A percentile compares a stretch with the other conserved stretches of the same genome.
phyloP scores from a whole-genome alignment of 2,888 invertebrate genomes.

The Trichogramma evanescens region DNA sequence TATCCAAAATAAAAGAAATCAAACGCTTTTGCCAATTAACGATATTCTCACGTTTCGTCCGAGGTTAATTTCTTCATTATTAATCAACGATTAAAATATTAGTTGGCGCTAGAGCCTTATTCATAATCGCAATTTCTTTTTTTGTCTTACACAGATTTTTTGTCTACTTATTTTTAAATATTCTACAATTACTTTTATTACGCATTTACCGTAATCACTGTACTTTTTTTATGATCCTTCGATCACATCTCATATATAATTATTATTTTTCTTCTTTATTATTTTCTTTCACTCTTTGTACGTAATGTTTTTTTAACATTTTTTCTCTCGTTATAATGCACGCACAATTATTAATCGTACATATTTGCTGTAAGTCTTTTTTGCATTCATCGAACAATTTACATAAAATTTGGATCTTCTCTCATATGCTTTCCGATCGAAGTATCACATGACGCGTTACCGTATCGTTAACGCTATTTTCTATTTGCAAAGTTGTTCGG shows the following conservation, averaged over 20 bases:
- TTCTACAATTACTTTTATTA: conserved; percentile 20
- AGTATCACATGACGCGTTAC: conserved; percentile 19
- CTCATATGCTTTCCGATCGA: conserved; percentile 6
- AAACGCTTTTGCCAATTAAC: background rate
- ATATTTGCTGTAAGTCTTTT: conserved; percentile 21
- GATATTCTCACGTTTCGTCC: conserved; percentile 25
- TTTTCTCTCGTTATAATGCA: conserved; percentile 15
- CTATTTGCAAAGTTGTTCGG: background rate
- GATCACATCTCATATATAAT: conserved; percentile 17
- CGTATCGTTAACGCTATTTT: conserved; percentile 1
- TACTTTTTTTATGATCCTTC: conserved; percentile 17
- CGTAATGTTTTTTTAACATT: conserved; percentile 19
- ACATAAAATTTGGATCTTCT: conserved; percentile 6
- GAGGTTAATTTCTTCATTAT: conserved; percentile 19
- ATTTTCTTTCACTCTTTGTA: conserved; percentile 26
- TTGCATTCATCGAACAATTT: conserved; percentile 16
- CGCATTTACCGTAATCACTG: conserved; percentile 22
- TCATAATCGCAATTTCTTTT: conserved; percentile 18
- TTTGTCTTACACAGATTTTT: conserved; percentile 22
- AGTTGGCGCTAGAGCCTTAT: conserved; percentile 21
- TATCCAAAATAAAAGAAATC: too few relatives aligned
- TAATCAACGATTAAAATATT: conserved; percentile 23
- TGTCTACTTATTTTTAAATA: conserved; percentile 19
- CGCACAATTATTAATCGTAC: conserved; percentile 36
- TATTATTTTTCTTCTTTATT: conserved; percentile 16